Evolutionary conservation across 2,888 invertebrate genomes (phyloP).

Genomic region (Caenorhabditis macrosperma): DNA sequence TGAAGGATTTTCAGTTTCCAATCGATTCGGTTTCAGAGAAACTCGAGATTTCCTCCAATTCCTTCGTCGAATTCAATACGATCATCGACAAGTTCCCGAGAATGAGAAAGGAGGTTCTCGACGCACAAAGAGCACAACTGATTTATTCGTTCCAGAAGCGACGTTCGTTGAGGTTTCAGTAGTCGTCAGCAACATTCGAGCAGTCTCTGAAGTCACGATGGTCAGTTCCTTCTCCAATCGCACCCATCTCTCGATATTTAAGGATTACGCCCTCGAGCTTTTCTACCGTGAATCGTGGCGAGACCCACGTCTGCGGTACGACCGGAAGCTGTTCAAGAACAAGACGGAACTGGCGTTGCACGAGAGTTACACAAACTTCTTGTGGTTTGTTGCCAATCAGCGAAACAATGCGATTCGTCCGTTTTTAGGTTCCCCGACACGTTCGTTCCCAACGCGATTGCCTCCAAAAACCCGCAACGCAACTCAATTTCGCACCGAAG

Average conservation of each 20-base stretch:
- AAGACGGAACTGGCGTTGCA: slow-evolving; percentile 77
- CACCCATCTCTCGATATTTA: background rate
- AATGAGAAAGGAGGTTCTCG: slow-evolving; percentile 67
- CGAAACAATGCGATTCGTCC: slow-evolving; percentile 23
- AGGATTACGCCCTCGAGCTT: slow-evolving; percentile 78
- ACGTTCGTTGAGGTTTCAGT: slow-evolving; percentile 75
- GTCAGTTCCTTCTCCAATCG: slow-evolving; percentile 39
- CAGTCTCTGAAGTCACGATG: slow-evolving; percentile 80
- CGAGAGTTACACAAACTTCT: slow-evolving; percentile 78
- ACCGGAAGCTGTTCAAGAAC: slow-evolving; percentile 73
- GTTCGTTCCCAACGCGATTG: slow-evolving; percentile 78
- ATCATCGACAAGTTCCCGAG: slow-evolving; percentile 77
- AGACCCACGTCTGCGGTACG: slow-evolving; percentile 73
- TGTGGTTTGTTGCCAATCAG: slow-evolving; percentile 69
- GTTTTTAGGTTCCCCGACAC: slow-evolving; percentile 72
- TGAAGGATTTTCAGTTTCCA: background rate
- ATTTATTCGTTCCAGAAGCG: slow-evolving; percentile 64
- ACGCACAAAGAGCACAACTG: background rate
- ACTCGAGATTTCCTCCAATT: slow-evolving; percentile 77
- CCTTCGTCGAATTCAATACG: slow-evolving; percentile 73
- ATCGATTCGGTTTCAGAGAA: slow-evolving; percentile 64
- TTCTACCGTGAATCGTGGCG: slow-evolving; percentile 79
- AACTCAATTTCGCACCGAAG: slow-evolving; percentile 78
- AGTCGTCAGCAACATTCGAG: slow-evolving; percentile 77
- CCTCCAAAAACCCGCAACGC: slow-evolving; percentile 77